phyloP scores from a whole-genome alignment of 2,113 vertebrate species.

The Mustela nigripes region DNA sequence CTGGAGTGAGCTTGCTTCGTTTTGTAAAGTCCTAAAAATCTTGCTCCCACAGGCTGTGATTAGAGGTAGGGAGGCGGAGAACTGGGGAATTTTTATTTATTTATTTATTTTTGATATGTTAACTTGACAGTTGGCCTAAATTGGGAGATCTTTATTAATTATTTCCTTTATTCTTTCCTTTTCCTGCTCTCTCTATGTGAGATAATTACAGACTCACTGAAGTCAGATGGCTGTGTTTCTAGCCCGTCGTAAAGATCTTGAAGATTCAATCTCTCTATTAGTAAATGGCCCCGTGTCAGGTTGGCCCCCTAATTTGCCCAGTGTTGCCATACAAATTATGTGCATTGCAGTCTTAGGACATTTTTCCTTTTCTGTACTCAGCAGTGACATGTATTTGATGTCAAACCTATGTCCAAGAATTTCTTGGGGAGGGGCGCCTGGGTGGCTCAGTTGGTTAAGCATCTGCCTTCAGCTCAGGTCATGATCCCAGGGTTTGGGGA shows the following conservation, averaged over 20 bases:
- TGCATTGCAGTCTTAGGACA: not conserved
- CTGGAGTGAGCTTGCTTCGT: not conserved
- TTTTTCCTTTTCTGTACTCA: not conserved
- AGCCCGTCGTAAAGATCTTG: not conserved
- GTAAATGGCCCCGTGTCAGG: not conserved
- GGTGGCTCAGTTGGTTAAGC: not conserved
- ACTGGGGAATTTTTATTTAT: not conserved
- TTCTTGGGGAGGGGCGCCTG: not conserved
- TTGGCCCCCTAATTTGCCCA: not conserved
- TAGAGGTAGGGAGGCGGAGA: not conserved
- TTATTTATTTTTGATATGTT: not conserved
- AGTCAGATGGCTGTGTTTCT: not conserved
- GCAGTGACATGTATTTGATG: not conserved
- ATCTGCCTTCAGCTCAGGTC: not conserved
- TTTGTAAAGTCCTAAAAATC: conserved; percentile 27
- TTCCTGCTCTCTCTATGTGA: not conserved
- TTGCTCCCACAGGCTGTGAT: not conserved
- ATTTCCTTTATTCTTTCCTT: conserved; percentile 5
- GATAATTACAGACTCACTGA: not conserved
- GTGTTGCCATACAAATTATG: not conserved
- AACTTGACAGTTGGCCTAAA: not conserved
- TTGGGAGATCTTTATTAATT: not conserved
- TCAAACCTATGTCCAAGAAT: not conserved
- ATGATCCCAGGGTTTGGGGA: not conserved
- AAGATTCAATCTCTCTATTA: not conserved